Percentiles rank a stretch among this genome's conserved stretches.
phyloP scores from a whole-genome alignment of 2,888 invertebrate species.

The Sesia bembeciformis region DNA sequence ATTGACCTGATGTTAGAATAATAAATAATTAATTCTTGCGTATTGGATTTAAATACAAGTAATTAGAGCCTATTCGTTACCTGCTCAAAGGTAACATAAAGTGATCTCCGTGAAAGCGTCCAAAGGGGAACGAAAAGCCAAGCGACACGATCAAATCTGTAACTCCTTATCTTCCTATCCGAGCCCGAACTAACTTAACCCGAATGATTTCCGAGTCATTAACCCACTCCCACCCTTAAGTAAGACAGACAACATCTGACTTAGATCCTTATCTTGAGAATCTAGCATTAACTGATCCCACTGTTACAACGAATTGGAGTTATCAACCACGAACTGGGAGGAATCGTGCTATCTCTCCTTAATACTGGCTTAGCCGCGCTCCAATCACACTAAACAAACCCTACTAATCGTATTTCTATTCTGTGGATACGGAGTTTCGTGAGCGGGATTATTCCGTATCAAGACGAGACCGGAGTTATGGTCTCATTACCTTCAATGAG shows the following conservation, averaged over 20 bases:
- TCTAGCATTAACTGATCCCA: slow-evolving; percentile 58
- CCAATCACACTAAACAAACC: slow-evolving; percentile 73
- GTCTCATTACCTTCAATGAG: slow-evolving; percentile 61
- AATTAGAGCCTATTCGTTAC: too few relatives aligned
- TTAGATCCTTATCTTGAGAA: slow-evolving; percentile 67
- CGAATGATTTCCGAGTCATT: slow-evolving; percentile 73
- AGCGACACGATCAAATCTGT: slow-evolving; percentile 63
- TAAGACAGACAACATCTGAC: slow-evolving; percentile 72
- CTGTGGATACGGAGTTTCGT: slow-evolving; percentile 55
- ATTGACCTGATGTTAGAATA: too few relatives aligned
- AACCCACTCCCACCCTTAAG: slow-evolving; percentile 65
- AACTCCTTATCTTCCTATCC: slow-evolving; percentile 68
- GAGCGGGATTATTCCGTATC: slow-evolving; percentile 54
- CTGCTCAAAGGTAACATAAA: too few relatives aligned
- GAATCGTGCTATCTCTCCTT: slow-evolving; percentile 68
- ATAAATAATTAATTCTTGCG: too few relatives aligned
- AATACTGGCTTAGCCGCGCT: slow-evolving; percentile 59
- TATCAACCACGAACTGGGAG: slow-evolving; percentile 66
- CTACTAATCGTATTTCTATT: slow-evolving; percentile 66
- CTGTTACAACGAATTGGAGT: slow-evolving; percentile 58
- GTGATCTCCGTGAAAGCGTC: too few relatives aligned
- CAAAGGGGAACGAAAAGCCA: slow-evolving; percentile 11
- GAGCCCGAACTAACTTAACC: slow-evolving; percentile 60
- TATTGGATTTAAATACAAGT: too few relatives aligned
- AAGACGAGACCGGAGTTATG: slow-evolving; percentile 57